phyloP scores from a whole-genome alignment of 1,140 invertebrate genomes.

The Lethrus apterus region DNA sequence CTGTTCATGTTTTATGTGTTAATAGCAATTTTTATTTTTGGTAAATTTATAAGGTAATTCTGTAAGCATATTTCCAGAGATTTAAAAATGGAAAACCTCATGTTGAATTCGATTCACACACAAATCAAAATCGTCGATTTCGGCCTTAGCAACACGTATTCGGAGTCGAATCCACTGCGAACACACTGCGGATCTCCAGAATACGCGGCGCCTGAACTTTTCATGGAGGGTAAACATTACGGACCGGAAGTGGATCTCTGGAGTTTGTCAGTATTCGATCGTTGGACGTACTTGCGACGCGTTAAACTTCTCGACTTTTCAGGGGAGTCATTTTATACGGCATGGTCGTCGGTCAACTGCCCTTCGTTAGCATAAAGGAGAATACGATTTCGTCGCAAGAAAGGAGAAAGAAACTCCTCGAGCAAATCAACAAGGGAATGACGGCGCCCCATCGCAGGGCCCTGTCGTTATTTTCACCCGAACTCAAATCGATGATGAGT shows the following conservation, averaged over 20 bases:
- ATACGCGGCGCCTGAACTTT: conserved; percentile 68
- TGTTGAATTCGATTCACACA: conserved; percentile 57
- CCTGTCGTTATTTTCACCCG: conserved; percentile 37
- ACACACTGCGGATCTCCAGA: conserved; percentile 70
- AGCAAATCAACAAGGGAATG: conserved; percentile 57
- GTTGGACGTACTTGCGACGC: background rate
- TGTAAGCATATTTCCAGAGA: conserved; percentile 56
- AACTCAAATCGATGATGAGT: conserved; percentile 31
- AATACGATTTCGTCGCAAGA: conserved; percentile 46
- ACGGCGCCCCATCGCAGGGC: conserved; percentile 42
- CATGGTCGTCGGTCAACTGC: conserved; percentile 59
- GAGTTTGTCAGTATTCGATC: conserved; percentile 53
- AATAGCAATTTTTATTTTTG: background rate
- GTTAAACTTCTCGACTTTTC: conserved; percentile 26
- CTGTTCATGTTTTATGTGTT: background rate
- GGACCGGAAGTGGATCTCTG: conserved; percentile 70
- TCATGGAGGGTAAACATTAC: conserved; percentile 53
- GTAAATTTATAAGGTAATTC: background rate
- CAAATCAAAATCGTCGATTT: conserved; percentile 70
- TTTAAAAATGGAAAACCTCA: conserved; percentile 71
- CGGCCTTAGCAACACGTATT: conserved; percentile 61
- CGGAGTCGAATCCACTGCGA: conserved; percentile 47
- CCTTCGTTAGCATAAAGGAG: conserved; percentile 48
- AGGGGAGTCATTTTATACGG: conserved; percentile 62
- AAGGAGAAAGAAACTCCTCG: conserved; percentile 50